Base-by-base conservation (phyloP, 23 tunicate genomes). In the Halocynthia roretzi region DNA sequence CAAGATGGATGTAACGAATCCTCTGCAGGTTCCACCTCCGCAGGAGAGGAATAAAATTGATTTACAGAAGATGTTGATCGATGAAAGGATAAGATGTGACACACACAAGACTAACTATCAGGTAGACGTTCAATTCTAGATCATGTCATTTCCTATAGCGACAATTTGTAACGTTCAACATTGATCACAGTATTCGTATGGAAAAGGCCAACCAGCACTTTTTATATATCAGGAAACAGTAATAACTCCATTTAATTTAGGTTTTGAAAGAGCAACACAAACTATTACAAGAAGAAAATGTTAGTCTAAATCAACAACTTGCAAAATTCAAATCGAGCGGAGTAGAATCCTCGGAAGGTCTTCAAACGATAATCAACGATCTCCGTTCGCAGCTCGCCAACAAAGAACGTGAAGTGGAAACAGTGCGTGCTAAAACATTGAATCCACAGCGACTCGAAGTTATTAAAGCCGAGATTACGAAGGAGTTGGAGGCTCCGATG, bases 101-200 rank as follows among this genome's bases (percentile, higher is more conserved):
- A 86, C 87, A 7, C 98, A 92, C 62, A 92, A 80, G 67, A 85
- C 87, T 63, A 92, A 92, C 64, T 92, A 92, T 69, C 87, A 92
- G 64, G 98, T 92, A 75, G 58, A 67, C 56, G 10, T 11, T 5
- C 2, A 9, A 18, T 0, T 77, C 6, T 2, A n/a, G 5, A 14
- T 11, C 15, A 75, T 49, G 73, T 23, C 5, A 12, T 71, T 11
- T 10, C 10, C 14, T 23, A 50, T 71, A 71, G 8, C 50, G 8
- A 23, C 51, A 9, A 20, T 8, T 8, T 10, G 49, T n/a, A n/a
- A 23, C 14, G 10, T 10, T 10, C 11, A 10, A 50, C 76, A 23
- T 8, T 8, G n/a, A 21, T 71, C n/a, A 50, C 20, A 10, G 61
- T 48, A 23, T 48, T 9, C n/a, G 20, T 10, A 71, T 9, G 44